Percentiles rank a stretch among this genome's conserved stretches.
phyloP scores from a whole-genome alignment of 2,888 invertebrate genomes.

The Actias luna region DNA sequence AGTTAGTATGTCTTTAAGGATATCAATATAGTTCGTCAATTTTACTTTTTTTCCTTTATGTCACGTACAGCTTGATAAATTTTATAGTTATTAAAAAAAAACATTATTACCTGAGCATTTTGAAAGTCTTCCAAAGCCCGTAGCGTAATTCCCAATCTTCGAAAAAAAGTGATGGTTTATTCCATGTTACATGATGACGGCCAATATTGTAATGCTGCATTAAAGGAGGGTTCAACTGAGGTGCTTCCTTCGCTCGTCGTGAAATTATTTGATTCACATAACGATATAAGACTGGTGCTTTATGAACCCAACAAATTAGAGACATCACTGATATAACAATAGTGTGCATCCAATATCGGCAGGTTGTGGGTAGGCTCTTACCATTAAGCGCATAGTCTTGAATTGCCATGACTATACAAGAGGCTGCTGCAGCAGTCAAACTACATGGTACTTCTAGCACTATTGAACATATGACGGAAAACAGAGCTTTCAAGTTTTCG shows the following conservation, averaged over 20 bases:
- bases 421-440: slow-evolving; percentile 80
- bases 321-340: slow-evolving; percentile 82
- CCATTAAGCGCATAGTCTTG: slow-evolving; percentile 78
- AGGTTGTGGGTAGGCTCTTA: slow-evolving; percentile 47
- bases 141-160: slow-evolving; percentile 85
- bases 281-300: slow-evolving; percentile 78
- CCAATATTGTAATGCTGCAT: slow-evolving; percentile 76
- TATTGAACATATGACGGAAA: slow-evolving; percentile 78
- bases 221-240: slow-evolving; percentile 84
- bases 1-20: not conserved
- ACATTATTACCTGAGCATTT: slow-evolving; percentile 33
- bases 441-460: slow-evolving; percentile 83
- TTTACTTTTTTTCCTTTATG: too few species aligned
- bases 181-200: slow-evolving; percentile 80
- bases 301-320: slow-evolving; percentile 83
- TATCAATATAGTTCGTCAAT: not conserved
- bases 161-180: slow-evolving; percentile 83
- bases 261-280: slow-evolving; percentile 82
- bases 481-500: slow-evolving; percentile 79
- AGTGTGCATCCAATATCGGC: slow-evolving; percentile 81
- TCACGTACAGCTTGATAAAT: too few species aligned
- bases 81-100: too few species aligned
- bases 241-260: slow-evolving; percentile 82
- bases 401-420: slow-evolving; percentile 83
- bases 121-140: slow-evolving; percentile 83